Conservation (phyloP, 1,140 invertebrate species). For the Aplysia californica region DNA sequence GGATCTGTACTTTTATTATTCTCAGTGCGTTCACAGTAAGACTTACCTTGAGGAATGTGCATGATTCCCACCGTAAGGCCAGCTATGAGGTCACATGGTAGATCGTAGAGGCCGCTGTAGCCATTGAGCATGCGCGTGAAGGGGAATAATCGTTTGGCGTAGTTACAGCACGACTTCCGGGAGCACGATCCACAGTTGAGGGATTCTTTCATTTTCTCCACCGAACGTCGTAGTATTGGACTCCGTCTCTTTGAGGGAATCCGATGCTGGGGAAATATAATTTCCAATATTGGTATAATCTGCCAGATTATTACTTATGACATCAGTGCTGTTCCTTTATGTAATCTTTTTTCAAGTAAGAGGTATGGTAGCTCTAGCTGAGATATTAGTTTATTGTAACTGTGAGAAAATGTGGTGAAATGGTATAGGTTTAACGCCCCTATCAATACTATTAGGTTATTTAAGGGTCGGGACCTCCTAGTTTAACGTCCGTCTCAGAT, state of each 20-base stretch:
- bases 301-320: too few species aligned
- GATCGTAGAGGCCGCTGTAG: slow-evolving; percentile 64
- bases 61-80: slow-evolving; percentile 71
- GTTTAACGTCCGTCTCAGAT: too few species aligned
- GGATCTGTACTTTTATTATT: too few species aligned
- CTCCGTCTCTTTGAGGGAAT: slow-evolving; percentile 1
- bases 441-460: too few species aligned
- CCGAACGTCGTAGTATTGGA: slow-evolving; percentile 29
- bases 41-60: slow-evolving; percentile 72
- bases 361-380: too few species aligned
- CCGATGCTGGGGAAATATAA: not conserved
- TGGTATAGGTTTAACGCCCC: too few species aligned
- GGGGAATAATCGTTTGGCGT: slow-evolving; percentile 52
- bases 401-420: too few species aligned
- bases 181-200: slow-evolving; percentile 33
- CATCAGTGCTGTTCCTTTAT: too few species aligned
- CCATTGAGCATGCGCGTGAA: slow-evolving; percentile 61
- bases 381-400: too few species aligned
- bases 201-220: slow-evolving; percentile 25
- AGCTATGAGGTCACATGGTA: slow-evolving; percentile 68
- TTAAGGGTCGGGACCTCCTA: too few species aligned
- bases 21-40: too few species aligned
- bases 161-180: slow-evolving; percentile 22
- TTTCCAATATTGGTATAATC: not conserved
- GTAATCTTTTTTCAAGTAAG: too few species aligned